Conservation (phyloP, 2,113 vertebrate species). For the Morphnarchus princeps region DNA sequence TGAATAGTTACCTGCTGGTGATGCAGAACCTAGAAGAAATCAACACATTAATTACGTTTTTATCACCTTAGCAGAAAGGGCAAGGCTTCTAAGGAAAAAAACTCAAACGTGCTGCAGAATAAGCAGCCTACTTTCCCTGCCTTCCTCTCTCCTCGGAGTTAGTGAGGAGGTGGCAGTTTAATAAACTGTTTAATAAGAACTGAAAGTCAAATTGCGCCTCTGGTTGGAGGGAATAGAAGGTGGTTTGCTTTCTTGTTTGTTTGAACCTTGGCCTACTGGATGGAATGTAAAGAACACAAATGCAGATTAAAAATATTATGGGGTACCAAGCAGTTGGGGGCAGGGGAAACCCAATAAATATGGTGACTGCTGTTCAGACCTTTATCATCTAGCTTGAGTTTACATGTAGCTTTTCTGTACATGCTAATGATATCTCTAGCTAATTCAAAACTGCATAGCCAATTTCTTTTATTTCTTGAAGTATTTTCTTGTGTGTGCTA, state of each 20-base stretch:
- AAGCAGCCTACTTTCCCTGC: background rate
- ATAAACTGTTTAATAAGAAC: background rate
- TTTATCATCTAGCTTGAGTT: background rate
- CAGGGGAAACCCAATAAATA: background rate
- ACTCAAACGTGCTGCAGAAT: slow-evolving; percentile 4
- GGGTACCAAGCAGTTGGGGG: background rate
- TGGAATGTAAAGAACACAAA: background rate
- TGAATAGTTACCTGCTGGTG: slow-evolving; percentile 41
- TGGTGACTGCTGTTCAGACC: background rate
- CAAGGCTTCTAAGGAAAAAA: background rate
- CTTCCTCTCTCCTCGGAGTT: background rate
- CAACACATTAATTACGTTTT: slow-evolving; percentile 27
- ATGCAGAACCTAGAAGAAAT: slow-evolving; percentile 42
- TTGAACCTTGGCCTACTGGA: background rate
- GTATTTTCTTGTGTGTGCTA: background rate
- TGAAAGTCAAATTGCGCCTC: background rate
- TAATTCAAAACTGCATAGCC: background rate
- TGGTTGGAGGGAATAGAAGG: background rate
- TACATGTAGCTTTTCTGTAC: background rate
- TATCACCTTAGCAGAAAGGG: slow-evolving; percentile 15
- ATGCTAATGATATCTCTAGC: background rate
- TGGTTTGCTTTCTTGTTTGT: background rate
- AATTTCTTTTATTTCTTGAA: background rate
- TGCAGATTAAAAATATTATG: background rate
- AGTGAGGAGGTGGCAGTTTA: background rate